These are phyloP conservation scores for Aurelia sp. DNA, from an alignment of 30 jellyfish, hydroid and myxozoan species.

Conservation along the genomic window DNA sequence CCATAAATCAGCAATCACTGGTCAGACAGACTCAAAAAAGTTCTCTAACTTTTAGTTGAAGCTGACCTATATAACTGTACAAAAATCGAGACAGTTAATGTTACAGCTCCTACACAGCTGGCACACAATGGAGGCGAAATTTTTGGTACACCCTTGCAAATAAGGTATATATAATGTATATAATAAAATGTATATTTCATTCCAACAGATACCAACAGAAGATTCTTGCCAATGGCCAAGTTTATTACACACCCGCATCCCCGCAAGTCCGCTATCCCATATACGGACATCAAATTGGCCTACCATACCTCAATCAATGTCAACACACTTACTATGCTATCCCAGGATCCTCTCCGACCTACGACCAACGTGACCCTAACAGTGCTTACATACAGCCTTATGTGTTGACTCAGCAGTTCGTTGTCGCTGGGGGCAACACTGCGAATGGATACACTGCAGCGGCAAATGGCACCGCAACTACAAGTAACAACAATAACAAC, in stretches of 20 bases:
- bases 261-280: conserved; percentile 64
- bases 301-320: conserved; percentile 55
- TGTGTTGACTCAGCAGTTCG: conserved; percentile 59
- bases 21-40: too few relatives aligned
- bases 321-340: conserved; percentile 60
- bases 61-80: too few relatives aligned
- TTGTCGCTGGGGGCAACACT: conserved; percentile 59
- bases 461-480: conserved; percentile 14
- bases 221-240: conserved; percentile 59
- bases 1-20: too few relatives aligned
- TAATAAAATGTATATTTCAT: not conserved
- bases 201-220: conserved; percentile 47
- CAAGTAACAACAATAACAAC: conserved; percentile 52
- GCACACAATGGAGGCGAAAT: too few relatives aligned
- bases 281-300: conserved; percentile 58
- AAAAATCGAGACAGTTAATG: too few relatives aligned
- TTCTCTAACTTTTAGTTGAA: too few relatives aligned
- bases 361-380: conserved; percentile 60
- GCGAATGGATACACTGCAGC: conserved; percentile 55
- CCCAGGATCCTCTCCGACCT: conserved; percentile 69
- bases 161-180: not conserved
- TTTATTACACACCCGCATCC: conserved; percentile 49
- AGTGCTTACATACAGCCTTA: conserved; percentile 63
- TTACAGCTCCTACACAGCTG: too few relatives aligned
- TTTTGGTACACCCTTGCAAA: too few relatives aligned